These are phyloP conservation scores for Saxidomus purpurata DNA, from an alignment of 1,140 invertebrate species.

Conservation along the genomic window DNA sequence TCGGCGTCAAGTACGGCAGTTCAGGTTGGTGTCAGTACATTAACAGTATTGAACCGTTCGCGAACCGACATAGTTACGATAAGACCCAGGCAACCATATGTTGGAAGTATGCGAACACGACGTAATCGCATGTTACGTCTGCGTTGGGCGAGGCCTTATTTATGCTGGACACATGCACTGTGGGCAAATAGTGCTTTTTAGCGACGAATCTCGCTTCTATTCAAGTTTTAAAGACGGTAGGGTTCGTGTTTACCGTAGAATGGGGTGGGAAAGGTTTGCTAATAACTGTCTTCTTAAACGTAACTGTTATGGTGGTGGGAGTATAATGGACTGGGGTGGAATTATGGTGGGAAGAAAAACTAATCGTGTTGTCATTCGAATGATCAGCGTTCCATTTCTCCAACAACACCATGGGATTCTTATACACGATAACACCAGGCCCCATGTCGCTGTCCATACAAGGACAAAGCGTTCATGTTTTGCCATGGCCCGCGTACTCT, in stretches of 20 bases:
- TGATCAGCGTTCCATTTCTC: background rate
- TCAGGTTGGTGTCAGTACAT: background rate
- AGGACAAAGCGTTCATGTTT: background rate
- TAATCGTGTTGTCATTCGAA: background rate
- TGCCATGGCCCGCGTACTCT: background rate
- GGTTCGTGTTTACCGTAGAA: background rate
- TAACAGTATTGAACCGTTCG: conserved; percentile 5
- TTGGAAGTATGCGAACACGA: background rate
- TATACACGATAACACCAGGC: background rate
- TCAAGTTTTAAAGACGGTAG: background rate
- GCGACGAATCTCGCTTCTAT: background rate
- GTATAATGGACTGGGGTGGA: background rate
- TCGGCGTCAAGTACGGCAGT: background rate
- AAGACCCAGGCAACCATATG: background rate
- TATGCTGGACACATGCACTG: background rate
- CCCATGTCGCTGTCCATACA: background rate
- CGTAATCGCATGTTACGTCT: conserved; percentile 13
- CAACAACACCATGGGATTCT: conserved; percentile 1
- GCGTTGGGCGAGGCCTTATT: background rate
- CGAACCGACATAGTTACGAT: background rate
- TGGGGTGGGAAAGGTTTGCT: background rate
- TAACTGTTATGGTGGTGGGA: background rate
- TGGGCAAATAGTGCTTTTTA: background rate
- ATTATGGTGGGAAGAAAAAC: background rate
- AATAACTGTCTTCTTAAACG: no score